Base-by-base conservation (phyloP, 2,113 vertebrate species). In the Pseudopipra pipra region DNA sequence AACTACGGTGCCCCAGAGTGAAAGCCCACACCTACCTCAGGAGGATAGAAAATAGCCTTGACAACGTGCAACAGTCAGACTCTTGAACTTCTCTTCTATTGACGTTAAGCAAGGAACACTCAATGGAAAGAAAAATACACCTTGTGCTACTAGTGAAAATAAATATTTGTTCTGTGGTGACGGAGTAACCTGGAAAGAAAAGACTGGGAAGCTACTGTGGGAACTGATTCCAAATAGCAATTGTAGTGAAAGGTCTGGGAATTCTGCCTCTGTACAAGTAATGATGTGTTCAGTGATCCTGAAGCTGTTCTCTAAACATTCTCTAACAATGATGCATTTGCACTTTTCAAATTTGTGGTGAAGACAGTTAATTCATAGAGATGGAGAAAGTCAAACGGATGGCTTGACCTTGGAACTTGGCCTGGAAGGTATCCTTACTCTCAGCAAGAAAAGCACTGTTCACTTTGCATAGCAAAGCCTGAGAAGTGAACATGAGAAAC, bases 331-430 rank as follows among this genome's bases (percentile, higher is more conserved):
- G 44, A 94, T 66, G 33, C 46, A 58, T 89, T 91, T 85, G 31
- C 24, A 49, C 14, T 5, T 44, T 66, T 90, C 77, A 77, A 35
- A 37, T 82, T 72, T 87, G 31, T 87, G 58, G 46, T 82, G 83
- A 82, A 78, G 89, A 76, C 21, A 30, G 71, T 82, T 65, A 67
- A 82, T 79, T 95, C 33, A 33, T 22, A 37, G 3, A 67, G 67
- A 61, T 13, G 37, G 37, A 58, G 46, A 77, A 63, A 33, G 63
- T 44, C 68, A 88, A 83, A 86, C 21, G 70, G 81, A 47, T 59
- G 72, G 55, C 86, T 63, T 84, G 80, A 94, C 91, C 93, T 83
- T 94, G 70, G 78, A 95, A 81, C 28, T 70, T 77, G 76, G 75
- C 88, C 86, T 90, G 85, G 58, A 95, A 81, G 41, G 49, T 59